Evolutionary conservation across 2,888 invertebrate species (phyloP).

Genomic region (Tricholauxania praeusta): DNA sequence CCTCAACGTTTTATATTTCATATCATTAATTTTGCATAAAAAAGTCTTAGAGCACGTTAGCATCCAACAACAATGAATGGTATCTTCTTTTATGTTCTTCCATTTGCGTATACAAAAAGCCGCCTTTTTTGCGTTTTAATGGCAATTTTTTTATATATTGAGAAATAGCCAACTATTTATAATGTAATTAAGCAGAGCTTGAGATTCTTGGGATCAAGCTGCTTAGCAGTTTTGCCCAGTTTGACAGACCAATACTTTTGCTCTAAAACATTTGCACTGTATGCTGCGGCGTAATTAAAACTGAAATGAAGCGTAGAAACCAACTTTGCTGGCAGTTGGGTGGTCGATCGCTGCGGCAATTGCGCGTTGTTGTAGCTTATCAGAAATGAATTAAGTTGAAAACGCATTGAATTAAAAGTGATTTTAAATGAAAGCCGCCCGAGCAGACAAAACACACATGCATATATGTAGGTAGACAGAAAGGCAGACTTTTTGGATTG

Average conservation of each 20-base stretch:
- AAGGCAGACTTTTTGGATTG: too few relatives aligned
- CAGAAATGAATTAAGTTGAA: slow-evolving; percentile 45
- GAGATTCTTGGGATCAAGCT: neutral
- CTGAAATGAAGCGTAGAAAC: slow-evolving; percentile 6
- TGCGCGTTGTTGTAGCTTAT: slow-evolving; percentile 33
- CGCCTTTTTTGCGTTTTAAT: neutral
- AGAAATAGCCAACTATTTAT: slow-evolving; percentile 13
- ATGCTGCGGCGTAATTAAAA: slow-evolving; percentile 12
- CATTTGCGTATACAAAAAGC: neutral
- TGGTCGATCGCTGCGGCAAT: slow-evolving; percentile 25
- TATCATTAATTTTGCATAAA: too few relatives aligned
- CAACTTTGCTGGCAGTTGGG: slow-evolving; percentile 1
- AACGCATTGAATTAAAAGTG: slow-evolving; percentile 52
- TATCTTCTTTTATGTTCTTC: neutral
- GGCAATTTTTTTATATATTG: neutral
- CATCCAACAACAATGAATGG: neutral
- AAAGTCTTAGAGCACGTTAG: too few relatives aligned
- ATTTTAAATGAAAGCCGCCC: slow-evolving; percentile 58
- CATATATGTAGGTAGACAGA: too few relatives aligned
- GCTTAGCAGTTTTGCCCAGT: neutral
- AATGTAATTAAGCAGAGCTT: slow-evolving; percentile 20
- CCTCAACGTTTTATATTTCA: too few relatives aligned
- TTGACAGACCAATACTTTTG: too few relatives aligned
- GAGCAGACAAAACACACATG: neutral
- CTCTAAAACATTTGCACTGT: too few relatives aligned